Base-by-base conservation (phyloP, 2,888 invertebrate species). In the Andricus curvator region DNA sequence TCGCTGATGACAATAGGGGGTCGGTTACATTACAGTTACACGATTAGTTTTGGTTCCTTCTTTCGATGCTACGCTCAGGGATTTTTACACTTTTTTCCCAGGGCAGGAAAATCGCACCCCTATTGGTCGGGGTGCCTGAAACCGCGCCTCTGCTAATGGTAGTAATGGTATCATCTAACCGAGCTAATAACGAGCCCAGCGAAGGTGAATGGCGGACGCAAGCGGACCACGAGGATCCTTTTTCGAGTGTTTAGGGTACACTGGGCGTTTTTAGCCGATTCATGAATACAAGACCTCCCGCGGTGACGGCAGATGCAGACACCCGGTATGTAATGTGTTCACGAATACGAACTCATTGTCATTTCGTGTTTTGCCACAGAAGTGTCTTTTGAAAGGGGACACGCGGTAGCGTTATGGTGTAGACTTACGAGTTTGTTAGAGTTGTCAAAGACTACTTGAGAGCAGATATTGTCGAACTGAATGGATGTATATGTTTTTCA, bases 341-440 rank as follows among this genome's bases (percentile, higher is more conserved):
- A 83, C 80, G 79, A 80, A 87, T 84, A 88, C 88, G 87, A 83
- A 87, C 85, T 86, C 84, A 86, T 88, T 87, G 86, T 86, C 84
- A 87, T 80, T 84, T 82, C 84, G 85, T 91, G 91, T 91, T 92
- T 91, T 88, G 90, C 92, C 92, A 89, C 92, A 92, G 88, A 91
- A 91, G 91, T 91, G 89, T 91, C 89, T 89, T 90, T 90, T 88
- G 87, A 89, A 87, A 88, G 87, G 85, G 85, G 87, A 87, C 84
- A 86, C 88, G 88, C 85, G 85, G 86, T 86, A 82, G 82, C 82
- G 80, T 81, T 80, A 80, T 76, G 85, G 83, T 84, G 78, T 83
- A 81, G 77, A 81, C 76, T 84, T 84, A 79, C 81, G 80, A 82
- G 82, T 83, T 78, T 81, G 82, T 82, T 80, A 78, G 77, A 37